A percentile compares a stretch with the other conserved stretches of the same genome.
phyloP scores from a whole-genome alignment of 2,113 vertebrate genomes.

The Pituophis catenifer region DNA sequence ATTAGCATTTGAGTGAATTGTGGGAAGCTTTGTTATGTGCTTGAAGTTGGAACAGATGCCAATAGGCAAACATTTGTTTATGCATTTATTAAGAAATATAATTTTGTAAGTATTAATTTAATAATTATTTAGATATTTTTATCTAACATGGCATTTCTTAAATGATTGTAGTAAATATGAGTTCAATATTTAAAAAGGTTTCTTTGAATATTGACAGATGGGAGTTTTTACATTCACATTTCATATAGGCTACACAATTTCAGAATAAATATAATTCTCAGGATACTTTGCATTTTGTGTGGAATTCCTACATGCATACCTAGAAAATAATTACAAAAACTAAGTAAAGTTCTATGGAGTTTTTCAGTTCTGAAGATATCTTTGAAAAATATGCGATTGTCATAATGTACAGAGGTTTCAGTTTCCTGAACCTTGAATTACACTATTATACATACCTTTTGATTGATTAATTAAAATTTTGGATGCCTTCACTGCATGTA shows the following conservation, averaged over 20 bases:
- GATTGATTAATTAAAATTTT: not conserved
- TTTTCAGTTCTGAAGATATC: not conserved
- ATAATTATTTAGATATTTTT: not conserved
- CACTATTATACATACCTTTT: not conserved
- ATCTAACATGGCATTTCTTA: not conserved
- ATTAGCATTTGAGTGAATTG: not conserved
- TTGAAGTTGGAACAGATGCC: not conserved
- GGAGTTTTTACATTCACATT: not conserved
- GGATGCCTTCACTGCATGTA: not conserved
- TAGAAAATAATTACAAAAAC: not conserved
- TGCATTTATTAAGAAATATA: not conserved
- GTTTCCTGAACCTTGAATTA: not conserved
- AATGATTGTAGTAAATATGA: not conserved
- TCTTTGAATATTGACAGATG: not conserved
- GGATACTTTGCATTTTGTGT: not conserved
- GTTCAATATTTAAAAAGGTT: not conserved
- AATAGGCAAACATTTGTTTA: not conserved
- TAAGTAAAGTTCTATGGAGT: not conserved
- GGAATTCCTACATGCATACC: not conserved
- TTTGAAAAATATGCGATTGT: not conserved
- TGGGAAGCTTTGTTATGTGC: not conserved
- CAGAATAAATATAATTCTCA: not conserved
- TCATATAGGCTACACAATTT: not conserved
- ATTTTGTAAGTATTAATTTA: not conserved
- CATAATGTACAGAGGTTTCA: not conserved